Evolutionary conservation across 1,140 invertebrate genomes (phyloP).

Genomic region (Drosophila ficusphila): DNA sequence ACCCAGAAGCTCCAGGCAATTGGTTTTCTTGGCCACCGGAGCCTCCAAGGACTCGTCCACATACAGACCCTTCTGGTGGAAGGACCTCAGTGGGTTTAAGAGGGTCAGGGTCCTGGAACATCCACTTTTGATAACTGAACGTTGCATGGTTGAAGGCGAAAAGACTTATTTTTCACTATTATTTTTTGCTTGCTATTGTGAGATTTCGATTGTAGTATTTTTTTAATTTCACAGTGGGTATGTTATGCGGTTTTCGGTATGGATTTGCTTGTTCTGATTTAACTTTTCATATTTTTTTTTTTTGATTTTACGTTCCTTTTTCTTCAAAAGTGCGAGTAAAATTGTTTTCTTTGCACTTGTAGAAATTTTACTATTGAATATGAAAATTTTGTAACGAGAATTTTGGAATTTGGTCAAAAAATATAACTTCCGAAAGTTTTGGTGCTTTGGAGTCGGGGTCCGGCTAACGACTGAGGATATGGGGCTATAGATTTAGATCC

Average conservation of each 20-base stretch:
- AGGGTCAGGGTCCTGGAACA: not conserved
- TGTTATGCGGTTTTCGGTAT: no score
- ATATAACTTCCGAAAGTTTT: not conserved
- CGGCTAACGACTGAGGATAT: constrained; percentile 13
- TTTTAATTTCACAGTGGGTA: no score
- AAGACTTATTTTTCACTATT: no score
- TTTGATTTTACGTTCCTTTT: not conserved
- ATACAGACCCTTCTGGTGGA: no score
- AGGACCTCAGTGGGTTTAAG: not conserved
- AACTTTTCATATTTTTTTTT: not conserved
- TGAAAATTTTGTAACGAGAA: not conserved
- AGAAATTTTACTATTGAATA: not conserved
- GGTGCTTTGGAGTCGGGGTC: not conserved
- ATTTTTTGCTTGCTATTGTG: constrained; percentile 2
- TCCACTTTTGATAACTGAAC: not conserved
- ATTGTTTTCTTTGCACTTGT: not conserved
- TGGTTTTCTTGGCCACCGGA: not conserved
- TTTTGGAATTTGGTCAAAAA: not conserved
- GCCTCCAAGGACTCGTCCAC: not conserved
- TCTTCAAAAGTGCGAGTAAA: no score
- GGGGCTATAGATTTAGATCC: not conserved
- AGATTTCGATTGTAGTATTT: not conserved
- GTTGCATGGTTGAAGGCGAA: not conserved
- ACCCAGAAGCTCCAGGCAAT: not conserved
- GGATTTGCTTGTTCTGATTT: no score